Conservation (phyloP, 1,140 invertebrate species). For the Pogonus chalceus region DNA sequence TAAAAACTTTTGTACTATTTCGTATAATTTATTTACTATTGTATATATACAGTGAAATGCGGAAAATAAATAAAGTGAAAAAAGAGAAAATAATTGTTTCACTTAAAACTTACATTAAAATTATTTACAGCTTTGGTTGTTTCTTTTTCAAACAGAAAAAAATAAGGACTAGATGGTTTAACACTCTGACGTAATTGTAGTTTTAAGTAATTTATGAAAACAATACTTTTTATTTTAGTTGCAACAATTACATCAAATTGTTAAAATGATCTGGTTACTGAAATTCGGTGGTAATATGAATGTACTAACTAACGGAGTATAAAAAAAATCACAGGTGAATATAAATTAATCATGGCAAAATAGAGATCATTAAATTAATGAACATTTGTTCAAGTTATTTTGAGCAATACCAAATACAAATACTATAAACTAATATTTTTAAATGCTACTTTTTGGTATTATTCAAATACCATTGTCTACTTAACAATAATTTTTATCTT, state of each 20-base stretch:
- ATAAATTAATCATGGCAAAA: background rate
- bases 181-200: background rate
- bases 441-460: too few relatives aligned
- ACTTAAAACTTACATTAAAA: constrained; percentile 6
- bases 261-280: background rate
- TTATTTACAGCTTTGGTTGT: background rate
- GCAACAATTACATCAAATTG: background rate
- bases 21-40: background rate
- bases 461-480: too few relatives aligned
- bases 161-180: background rate
- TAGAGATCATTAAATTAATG: background rate
- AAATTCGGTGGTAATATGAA: background rate
- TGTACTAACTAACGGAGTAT: background rate
- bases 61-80: background rate
- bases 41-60: background rate
- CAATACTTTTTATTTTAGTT: too few relatives aligned
- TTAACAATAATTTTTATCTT: too few relatives aligned
- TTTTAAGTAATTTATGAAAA: background rate
- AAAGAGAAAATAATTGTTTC: background rate
- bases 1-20: background rate
- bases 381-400: too few relatives aligned
- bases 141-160: background rate
- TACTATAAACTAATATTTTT: too few relatives aligned
- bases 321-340: background rate
- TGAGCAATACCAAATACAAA: too few relatives aligned